Conservation (phyloP, 92 coral and sea anemone genomes). For the Porites rus region DNA sequence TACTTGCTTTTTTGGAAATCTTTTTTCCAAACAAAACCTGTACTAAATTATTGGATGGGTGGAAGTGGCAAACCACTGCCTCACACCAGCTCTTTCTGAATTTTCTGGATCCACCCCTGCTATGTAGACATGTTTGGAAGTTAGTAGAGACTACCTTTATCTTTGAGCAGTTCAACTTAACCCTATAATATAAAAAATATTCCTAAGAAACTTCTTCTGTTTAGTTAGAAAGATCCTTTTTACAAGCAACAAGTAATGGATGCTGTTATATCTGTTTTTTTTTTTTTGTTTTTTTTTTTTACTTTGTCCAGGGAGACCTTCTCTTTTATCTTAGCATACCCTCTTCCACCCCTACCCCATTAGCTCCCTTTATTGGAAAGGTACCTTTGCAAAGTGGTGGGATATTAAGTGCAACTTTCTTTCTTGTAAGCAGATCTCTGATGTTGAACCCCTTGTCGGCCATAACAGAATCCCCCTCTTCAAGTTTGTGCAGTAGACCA, state of each 20-base stretch:
- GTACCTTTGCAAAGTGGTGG: constrained; percentile 37
- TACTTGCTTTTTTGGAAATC: too few relatives aligned
- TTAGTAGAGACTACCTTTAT: background rate
- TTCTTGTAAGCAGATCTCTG: constrained; percentile 41
- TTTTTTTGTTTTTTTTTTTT: too few relatives aligned
- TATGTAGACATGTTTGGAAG: too few relatives aligned
- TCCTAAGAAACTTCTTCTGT: background rate
- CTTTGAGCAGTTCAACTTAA: background rate
- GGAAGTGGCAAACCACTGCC: too few relatives aligned
- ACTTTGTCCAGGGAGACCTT: background rate
- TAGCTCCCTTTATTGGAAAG: constrained; percentile 3
- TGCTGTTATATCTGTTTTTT: background rate
- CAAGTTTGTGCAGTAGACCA: constrained; percentile 44
- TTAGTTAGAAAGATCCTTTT: background rate
- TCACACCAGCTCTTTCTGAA: too few relatives aligned
- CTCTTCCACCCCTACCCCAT: background rate
- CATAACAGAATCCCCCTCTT: constrained; percentile 51
- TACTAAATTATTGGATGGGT: too few relatives aligned
- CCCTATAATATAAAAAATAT: background rate
- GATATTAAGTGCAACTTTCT: constrained; percentile 42
- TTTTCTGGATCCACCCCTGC: too few relatives aligned
- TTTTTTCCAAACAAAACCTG: background rate
- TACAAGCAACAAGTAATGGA: background rate
- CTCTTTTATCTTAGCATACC: background rate
- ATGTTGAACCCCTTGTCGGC: constrained; percentile 50